Evolutionary conservation across 2,113 vertebrate genomes (phyloP).

Genomic region (Lucifuga dentata): DNA sequence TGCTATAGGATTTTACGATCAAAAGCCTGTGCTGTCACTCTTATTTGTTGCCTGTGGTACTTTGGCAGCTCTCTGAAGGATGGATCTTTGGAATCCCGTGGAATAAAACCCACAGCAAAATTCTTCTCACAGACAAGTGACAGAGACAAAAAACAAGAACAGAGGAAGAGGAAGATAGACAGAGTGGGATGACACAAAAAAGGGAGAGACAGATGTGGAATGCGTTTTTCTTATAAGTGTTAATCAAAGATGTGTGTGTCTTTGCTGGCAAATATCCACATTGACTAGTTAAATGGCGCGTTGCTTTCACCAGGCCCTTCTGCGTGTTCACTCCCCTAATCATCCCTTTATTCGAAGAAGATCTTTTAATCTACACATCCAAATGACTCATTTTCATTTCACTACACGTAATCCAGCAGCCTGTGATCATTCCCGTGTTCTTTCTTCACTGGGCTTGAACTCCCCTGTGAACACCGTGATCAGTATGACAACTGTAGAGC

Average conservation of each 20-base stretch:
- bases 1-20: constrained; percentile 10
- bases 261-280: constrained; percentile 46
- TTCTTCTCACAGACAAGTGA: constrained; percentile 49
- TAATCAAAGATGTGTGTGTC: constrained; percentile 67
- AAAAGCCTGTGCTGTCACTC: constrained; percentile 18
- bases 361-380: constrained; percentile 65
- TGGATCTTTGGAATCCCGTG: constrained; percentile 40
- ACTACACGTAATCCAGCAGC: constrained; percentile 52
- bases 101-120: constrained; percentile 47
- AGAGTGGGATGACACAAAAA: constrained; percentile 8
- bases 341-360: constrained; percentile 49
- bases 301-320: constrained; percentile 39
- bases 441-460: constrained; percentile 12
- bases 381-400: constrained; percentile 51
- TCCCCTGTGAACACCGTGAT: constrained; percentile 49
- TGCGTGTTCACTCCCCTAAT: constrained; percentile 46
- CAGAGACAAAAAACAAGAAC: constrained; percentile 49
- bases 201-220: constrained; percentile 21
- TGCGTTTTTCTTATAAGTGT: constrained; percentile 62
- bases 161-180: constrained; percentile 30
- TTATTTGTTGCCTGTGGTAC: constrained; percentile 46
- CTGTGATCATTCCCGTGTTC: constrained; percentile 43
- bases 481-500: constrained; percentile 60
- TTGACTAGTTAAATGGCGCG: constrained; percentile 27
- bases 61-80: constrained; percentile 46